Percentiles rank a stretch among this genome's conserved stretches.
phyloP scores from a whole-genome alignment of 2,113 vertebrate genomes.

The Cheirogaleus medius region DNA sequence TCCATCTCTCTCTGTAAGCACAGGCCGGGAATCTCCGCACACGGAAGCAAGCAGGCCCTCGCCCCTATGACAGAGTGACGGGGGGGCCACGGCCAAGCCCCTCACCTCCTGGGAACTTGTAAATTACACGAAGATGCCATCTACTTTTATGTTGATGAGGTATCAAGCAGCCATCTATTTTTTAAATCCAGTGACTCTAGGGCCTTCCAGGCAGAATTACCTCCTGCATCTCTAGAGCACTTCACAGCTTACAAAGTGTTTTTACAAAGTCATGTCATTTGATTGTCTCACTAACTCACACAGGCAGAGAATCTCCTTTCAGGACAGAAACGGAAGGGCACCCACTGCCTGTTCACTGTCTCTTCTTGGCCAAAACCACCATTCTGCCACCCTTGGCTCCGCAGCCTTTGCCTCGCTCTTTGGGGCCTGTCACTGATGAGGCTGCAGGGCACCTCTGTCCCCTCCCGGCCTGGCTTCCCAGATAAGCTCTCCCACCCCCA shows the following conservation, averaged over 20 bases:
- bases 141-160: too few relatives aligned
- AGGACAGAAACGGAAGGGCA: background rate
- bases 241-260: background rate
- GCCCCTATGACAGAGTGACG: too few relatives aligned
- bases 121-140: background rate
- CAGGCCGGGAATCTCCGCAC: background rate
- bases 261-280: background rate
- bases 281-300: background rate
- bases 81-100: background rate
- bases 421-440: background rate
- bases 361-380: background rate
- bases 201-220: background rate
- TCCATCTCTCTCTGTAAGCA: background rate
- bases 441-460: background rate
- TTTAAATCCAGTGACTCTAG: background rate
- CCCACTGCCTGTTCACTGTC: background rate
- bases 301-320: too few relatives aligned
- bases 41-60: background rate
- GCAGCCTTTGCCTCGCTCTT: background rate
- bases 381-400: background rate
- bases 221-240: rapidly evolving
- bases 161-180: too few relatives aligned
- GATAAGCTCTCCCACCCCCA: background rate
- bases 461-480: background rate
- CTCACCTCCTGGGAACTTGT: background rate